Conservation (phyloP, 23 tunicate species). For the Trididemnum miniatum region DNA sequence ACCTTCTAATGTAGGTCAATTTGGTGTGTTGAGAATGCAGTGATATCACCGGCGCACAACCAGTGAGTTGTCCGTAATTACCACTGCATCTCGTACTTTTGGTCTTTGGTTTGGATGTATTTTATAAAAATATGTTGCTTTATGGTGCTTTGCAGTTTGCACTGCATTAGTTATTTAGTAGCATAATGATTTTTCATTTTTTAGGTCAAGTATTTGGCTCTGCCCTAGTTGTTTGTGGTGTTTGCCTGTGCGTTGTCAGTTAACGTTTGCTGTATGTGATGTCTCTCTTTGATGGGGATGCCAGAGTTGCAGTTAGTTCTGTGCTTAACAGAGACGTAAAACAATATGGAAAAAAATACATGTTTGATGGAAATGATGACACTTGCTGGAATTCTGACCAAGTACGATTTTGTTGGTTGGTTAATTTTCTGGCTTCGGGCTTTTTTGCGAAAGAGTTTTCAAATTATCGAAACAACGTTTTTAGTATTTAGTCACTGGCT, state of each 20-base stretch:
- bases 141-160: too few species aligned
- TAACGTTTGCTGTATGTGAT: neutral
- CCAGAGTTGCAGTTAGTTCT: constrained; percentile 72
- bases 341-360: constrained; percentile 84
- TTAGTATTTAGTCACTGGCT: too few species aligned
- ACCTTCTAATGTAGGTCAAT: too few species aligned
- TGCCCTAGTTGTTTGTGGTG: constrained; percentile 42
- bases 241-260: constrained; percentile 45
- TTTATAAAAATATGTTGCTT: too few species aligned
- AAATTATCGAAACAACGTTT: too few species aligned
- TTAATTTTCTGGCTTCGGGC: too few species aligned
- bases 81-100: neutral
- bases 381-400: constrained; percentile 99
- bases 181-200: neutral
- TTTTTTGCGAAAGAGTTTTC: too few species aligned
- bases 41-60: too few species aligned
- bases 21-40: too few species aligned
- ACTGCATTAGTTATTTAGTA: neutral
- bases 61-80: neutral
- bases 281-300: constrained; percentile 39
- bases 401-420: constrained; percentile 25
- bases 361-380: constrained; percentile 80
- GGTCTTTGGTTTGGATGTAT: neutral
- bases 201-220: constrained; percentile 50
- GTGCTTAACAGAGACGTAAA: constrained; percentile 84